Evolutionary conservation across 2,888 invertebrate genomes (phyloP), one percentile per base, ranked within the genome.

Genomic region (Netelia virgata): DNA sequence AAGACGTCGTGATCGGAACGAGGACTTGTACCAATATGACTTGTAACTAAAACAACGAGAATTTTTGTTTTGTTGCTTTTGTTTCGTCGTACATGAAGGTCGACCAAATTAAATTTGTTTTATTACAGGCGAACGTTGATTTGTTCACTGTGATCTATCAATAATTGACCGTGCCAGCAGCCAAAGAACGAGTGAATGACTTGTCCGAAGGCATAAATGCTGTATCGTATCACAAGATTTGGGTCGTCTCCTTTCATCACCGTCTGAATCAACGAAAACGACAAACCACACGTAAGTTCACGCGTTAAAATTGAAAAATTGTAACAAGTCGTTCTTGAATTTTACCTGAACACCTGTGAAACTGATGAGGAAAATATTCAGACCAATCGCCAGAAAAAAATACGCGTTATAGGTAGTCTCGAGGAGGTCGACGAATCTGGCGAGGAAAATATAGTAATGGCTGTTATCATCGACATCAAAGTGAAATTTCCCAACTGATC

Each of bases 91-190:
- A 18, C 57, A 1, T 6, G 8, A 10, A 18, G 9, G 10, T 36
- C 6, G 36, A 36, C 5, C 2, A 5, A 18, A 57, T 16, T 20
- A 1, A 36, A 36, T 16, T 18, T 10, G 28, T 8, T 68, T n/a
- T 20, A 68, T 84, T 73, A 84, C 84, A 63, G 68, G 1, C 81
- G 55, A 2, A 57, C 16, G 3, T 68, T 64, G 10, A 81, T 55
- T 16, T 47, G 23, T 47, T 68, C 59, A 41, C 84, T 84, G 55
- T 77, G 77, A 63, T 81, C 61, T 20, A 69, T 77, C 69, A 84
- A 55, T 18, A 84, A 63, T 64, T 84, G 84, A 1, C 81, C 84
- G 14, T 84, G 84, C 84, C 81, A 84, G 57, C 84, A 84, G 57
- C 69, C 69, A 41, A 81, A 84, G 18, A 74, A 77, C 16, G 81